A percentile compares a stretch with the other conserved stretches of the same genome.
These are phyloP conservation scores for Scomber scombrus DNA, from an alignment of 2,113 vertebrate genomes.

Conservation along the genomic window DNA sequence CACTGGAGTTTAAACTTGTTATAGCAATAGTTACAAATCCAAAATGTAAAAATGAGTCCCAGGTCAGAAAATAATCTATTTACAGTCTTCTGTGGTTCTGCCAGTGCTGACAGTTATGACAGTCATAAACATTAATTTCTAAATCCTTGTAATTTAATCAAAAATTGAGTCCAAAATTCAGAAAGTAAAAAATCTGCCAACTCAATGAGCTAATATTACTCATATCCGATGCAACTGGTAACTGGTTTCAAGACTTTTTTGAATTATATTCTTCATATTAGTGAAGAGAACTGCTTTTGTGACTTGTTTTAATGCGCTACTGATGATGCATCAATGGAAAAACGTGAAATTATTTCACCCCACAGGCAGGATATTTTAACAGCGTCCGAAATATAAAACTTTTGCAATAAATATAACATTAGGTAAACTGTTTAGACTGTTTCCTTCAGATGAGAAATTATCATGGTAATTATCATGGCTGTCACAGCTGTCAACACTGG, in stretches of 20 bases:
- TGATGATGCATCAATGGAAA: slow-evolving; percentile 35
- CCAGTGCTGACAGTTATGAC: slow-evolving; percentile 43
- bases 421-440: not conserved
- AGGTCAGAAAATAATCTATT: slow-evolving; percentile 49
- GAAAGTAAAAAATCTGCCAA: slow-evolving; percentile 36
- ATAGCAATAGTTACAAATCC: slow-evolving; percentile 20
- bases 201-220: slow-evolving; percentile 43
- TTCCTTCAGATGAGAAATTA: slow-evolving; percentile 2
- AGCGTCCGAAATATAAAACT: slow-evolving; percentile 1
- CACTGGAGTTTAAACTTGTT: slow-evolving; percentile 32
- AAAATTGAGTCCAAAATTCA: slow-evolving; percentile 10
- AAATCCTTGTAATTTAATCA: slow-evolving; percentile 32
- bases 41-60: slow-evolving; percentile 45
- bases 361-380: slow-evolving; percentile 6
- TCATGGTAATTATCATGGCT: slow-evolving; percentile 3
- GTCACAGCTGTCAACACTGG: slow-evolving; percentile 9
- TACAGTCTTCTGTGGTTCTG: slow-evolving; percentile 34
- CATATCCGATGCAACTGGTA: slow-evolving; percentile 35
- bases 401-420: slow-evolving; percentile 17
- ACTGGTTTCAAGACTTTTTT: slow-evolving; percentile 23
- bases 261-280: slow-evolving; percentile 29
- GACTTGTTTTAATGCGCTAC: not conserved
- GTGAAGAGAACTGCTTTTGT: not conserved
- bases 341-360: slow-evolving; percentile 28
- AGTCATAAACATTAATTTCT: slow-evolving; percentile 38